Percentiles rank a stretch among this genome's conserved stretches.
Evolutionary conservation across 2,888 invertebrate genomes (phyloP).

Genomic region (Allygus modestus): DNA sequence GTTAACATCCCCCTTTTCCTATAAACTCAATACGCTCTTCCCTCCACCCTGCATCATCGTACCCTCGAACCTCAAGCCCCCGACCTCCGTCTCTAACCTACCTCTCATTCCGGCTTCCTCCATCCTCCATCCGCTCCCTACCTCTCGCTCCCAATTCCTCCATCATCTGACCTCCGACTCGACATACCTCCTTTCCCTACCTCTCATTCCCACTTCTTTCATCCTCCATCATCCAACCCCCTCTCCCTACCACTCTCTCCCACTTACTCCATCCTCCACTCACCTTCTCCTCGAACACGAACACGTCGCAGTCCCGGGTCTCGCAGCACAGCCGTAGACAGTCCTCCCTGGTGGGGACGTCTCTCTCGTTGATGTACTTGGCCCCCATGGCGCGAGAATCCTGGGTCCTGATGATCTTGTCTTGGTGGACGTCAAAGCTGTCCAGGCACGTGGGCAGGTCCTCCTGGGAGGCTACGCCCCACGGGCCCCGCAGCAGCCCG

Average conservation of each 20-base stretch:
- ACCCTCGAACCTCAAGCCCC: no score
- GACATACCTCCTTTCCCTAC: no score
- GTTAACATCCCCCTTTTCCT: no score
- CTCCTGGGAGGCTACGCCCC: conserved; percentile 51
- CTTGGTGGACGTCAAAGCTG: conserved; percentile 90
- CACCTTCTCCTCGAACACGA: conserved; percentile 95
- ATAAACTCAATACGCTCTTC: no score
- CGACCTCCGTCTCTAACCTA: no score
- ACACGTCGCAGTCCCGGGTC: conserved; percentile 92
- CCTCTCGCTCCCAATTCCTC: neutral
- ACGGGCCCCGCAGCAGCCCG: neutral
- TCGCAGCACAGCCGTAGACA: conserved; percentile 93
- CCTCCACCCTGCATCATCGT: no score
- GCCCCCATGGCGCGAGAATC: conserved; percentile 94
- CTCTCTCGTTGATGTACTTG: conserved; percentile 90
- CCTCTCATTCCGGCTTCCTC: neutral
- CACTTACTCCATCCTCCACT: conserved; percentile 65
- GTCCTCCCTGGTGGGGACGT: conserved; percentile 87
- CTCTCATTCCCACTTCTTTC: neutral
- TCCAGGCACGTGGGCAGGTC: conserved; percentile 79
- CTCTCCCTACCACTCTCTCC: neutral
- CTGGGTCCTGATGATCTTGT: conserved; percentile 94
- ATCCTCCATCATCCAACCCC: conserved; percentile 43
- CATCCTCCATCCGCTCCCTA: neutral
- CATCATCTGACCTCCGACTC: neutral